Base-by-base conservation (phyloP, 2,888 invertebrate genomes). In the Crioceris asparagi region DNA sequence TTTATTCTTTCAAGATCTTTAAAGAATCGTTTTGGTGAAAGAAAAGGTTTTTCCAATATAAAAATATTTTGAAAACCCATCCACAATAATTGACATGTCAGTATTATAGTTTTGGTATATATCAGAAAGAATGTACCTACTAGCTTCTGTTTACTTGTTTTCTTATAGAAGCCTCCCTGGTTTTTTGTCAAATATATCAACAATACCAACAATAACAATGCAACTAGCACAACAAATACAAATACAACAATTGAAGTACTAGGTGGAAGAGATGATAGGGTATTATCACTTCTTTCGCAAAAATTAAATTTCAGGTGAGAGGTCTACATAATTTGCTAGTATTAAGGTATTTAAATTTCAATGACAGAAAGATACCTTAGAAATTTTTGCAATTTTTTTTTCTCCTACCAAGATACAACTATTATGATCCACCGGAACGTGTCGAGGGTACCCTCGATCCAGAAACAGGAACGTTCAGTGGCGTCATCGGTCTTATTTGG, bases 371-470 rank as follows among this genome's bases (percentile, higher is more conserved):
- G n/a, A n/a, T n/a, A n/a, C n/a, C n/a, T n/a, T n/a, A n/a, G n/a
- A n/a, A n/a, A n/a, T n/a, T n/a, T n/a, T n/a, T n/a, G n/a, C n/a
- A n/a, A n/a, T n/a, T n/a, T n/a, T n/a, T n/a, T n/a, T n/a, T n/a
- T n/a, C n/a, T n/a, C n/a, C n/a, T n/a, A n/a, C 53, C 29, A 50
- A 78, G 77, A 44, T 80, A 75, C 52, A 64, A 68, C 38, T 83
- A 83, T 52, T 75, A 79, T 49, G 82, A 83, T 53, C 81, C 83
- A 3, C 79, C 79, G 1, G 81, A 82, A 40, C 67, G 79, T 33
- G 80, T 76, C 25, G 81, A 83, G 56, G 83, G 82, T 0, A 75
- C 79, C 1, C 56, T 69, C 4, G 66, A 75, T 39, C 71, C 73
- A 4, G 70, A 67, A 5, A 80, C 79, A 50, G 77, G 77, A 1